Percentiles rank a stretch among this genome's conserved stretches.
phyloP scores from a whole-genome alignment of 2,113 vertebrate species.

The Cynocephalus volans region DNA sequence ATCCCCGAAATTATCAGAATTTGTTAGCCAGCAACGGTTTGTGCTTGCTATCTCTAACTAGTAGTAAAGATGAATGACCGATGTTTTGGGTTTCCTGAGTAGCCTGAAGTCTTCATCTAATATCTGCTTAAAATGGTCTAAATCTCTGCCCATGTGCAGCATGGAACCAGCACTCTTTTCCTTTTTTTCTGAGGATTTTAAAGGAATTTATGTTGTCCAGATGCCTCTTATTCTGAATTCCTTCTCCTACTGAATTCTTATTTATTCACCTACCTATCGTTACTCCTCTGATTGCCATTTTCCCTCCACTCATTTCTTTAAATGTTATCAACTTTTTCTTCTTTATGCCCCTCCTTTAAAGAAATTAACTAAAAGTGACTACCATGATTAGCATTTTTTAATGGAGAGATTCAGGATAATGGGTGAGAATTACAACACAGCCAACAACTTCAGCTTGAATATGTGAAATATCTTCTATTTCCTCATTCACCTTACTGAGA shows the following conservation, averaged over 20 bases:
- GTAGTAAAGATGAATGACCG: neutral
- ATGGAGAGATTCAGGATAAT: neutral
- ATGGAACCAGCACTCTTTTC: neutral
- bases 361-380: neutral
- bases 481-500: neutral
- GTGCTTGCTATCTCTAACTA: neutral
- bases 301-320: neutral
- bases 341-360: neutral
- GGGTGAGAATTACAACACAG: neutral
- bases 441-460: neutral
- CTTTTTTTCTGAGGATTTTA: conserved; percentile 20
- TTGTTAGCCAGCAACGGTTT: neutral
- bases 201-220: neutral
- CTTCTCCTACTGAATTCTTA: neutral
- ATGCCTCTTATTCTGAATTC: neutral
- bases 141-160: neutral
- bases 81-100: neutral
- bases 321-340: neutral
- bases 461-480: neutral
- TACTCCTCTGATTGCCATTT: neutral
- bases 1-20: neutral
- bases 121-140: neutral
- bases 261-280: neutral
- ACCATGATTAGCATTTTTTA: neutral
- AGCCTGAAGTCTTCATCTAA: neutral